Base-by-base conservation (phyloP, 92 coral and sea anemone species). In the Zoanthus solanderi region DNA sequence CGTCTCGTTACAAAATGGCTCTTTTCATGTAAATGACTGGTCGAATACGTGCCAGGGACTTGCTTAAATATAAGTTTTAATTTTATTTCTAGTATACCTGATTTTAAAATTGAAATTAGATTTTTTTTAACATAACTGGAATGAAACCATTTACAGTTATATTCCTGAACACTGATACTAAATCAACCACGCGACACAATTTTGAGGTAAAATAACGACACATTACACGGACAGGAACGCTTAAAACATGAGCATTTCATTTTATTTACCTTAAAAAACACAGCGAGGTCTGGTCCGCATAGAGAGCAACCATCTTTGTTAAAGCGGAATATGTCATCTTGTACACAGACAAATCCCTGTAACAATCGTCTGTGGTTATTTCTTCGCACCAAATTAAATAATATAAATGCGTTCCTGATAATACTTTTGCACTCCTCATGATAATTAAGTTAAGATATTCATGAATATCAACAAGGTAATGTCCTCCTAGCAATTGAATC, bases 251-350 rank as follows among this genome's bases (percentile, higher is more conserved):
- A 16, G 5, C 29, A 63, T 7, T 37, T 17, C 45, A 37, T 46
- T 17, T 37, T 10, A 13, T 32, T 87, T 84, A 95, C 98, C 93
- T 94, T 91, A 31, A 95, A 47, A 45, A 92, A 79, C 23, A 90
- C 71, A 30, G 87, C 68, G 85, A 95, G 82, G 75, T 79, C 91
- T 48, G 96, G 91, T 58, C 95, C 95, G 42, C 45, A 79, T 0
- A 85, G 84, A 9, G 92, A 90, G 82, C 94, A 95, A n/a, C 96
- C 98, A 48, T 93, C 92, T 53, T 84, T 87, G 60, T 84, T 94
- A 91, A 95, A 95, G 5, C 75, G 90, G 34, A 95, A 85, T 60
- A 83, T 58, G 63, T 95, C 98, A 37, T 91, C 90, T 29, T 50
- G 56, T 50, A 63, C 67, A 31, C 91, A 71, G 3, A 86, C 85